Conservation (phyloP, 1,140 invertebrate species). For the Drosophila biarmipes region DNA sequence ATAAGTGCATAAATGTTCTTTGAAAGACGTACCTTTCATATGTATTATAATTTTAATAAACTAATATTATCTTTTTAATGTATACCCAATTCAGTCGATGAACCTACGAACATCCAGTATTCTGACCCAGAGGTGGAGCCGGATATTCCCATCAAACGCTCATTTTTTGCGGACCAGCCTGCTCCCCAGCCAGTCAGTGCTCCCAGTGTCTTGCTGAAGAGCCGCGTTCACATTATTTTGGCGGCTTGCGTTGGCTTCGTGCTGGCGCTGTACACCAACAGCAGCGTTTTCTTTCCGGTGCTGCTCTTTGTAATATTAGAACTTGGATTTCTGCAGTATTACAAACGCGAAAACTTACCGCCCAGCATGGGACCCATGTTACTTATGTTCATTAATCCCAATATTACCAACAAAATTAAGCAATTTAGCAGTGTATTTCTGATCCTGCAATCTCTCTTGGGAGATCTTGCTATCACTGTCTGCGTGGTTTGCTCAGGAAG, state of each 20-base stretch:
- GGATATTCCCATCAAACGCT: conserved; percentile 15
- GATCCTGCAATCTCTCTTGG: conserved; percentile 23
- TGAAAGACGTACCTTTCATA: no score
- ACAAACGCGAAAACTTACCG: conserved; percentile 4
- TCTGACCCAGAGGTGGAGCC: conserved; percentile 34
- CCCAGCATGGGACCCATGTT: conserved; percentile 19
- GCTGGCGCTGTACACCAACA: conserved; percentile 20
- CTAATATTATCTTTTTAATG: background rate
- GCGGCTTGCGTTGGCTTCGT: conserved; percentile 18
- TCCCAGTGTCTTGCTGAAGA: conserved; percentile 3
- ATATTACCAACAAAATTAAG: conserved; percentile 25
- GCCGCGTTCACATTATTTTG: conserved; percentile 21
- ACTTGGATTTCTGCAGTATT: conserved; percentile 20
- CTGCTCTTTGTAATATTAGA: conserved; percentile 19
- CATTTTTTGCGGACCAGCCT: conserved; percentile 24
- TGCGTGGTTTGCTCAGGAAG: conserved; percentile 26
- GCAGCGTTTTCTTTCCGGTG: conserved; percentile 29
- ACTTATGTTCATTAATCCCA: conserved; percentile 19
- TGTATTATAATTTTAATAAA: no score
- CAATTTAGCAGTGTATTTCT: conserved; percentile 32
- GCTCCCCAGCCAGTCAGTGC: background rate
- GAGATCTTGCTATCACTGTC: conserved; percentile 30
- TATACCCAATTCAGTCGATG: conserved; percentile 9
- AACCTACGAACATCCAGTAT: conserved; percentile 6
- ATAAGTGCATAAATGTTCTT: no score